Evolutionary conservation across 2,113 vertebrate species (phyloP).

Genomic region (Nicator chloris): DNA sequence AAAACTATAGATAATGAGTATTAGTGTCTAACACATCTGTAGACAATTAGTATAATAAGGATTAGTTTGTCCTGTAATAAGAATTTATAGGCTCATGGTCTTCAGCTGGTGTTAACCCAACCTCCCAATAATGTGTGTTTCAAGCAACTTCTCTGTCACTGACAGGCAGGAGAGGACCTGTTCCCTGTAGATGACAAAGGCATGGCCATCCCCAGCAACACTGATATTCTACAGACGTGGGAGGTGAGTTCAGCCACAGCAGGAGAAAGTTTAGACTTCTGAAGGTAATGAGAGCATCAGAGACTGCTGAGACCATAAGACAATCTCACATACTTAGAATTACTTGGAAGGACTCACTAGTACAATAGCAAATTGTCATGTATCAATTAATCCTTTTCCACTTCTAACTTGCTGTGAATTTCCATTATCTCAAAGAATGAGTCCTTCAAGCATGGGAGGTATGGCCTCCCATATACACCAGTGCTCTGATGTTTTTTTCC

Average conservation of each 20-base stretch:
- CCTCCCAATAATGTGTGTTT: background rate
- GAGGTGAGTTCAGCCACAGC: slow-evolving; percentile 69
- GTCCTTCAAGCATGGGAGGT: background rate
- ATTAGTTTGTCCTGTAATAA: background rate
- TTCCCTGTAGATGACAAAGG: slow-evolving; percentile 82
- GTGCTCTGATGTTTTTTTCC: background rate
- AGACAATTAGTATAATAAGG: background rate
- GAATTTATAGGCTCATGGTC: background rate
- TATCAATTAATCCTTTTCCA: background rate
- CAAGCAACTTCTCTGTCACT: background rate
- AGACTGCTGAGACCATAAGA: background rate
- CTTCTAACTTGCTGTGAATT: background rate
- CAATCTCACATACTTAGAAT: background rate
- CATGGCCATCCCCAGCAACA: slow-evolving; percentile 67
- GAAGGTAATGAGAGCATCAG: background rate
- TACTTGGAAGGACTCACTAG: background rate
- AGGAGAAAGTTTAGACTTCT: background rate
- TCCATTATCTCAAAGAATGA: background rate
- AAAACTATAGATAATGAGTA: background rate
- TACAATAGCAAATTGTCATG: rapidly evolving
- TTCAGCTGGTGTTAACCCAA: background rate
- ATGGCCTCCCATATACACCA: background rate
- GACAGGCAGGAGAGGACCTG: slow-evolving; percentile 75
- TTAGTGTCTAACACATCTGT: background rate
- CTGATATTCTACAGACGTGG: slow-evolving; percentile 83